These are phyloP conservation scores for Oenanthe melanoleuca DNA, from an alignment of 2,113 vertebrate genomes.

Conservation along the genomic window DNA sequence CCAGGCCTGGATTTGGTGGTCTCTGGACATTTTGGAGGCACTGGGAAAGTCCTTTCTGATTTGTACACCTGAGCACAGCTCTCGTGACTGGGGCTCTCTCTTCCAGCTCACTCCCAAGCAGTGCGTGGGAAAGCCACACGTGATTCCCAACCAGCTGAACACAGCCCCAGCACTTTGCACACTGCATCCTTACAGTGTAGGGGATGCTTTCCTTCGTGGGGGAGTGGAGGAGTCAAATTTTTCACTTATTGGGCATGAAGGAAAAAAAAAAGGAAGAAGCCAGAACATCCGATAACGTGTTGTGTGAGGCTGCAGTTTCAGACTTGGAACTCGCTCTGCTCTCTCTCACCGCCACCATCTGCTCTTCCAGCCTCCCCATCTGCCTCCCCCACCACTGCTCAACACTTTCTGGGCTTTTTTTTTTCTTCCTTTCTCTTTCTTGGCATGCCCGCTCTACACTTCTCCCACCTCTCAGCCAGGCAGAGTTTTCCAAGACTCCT, in stretches of 20 bases:
- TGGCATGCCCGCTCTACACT: rapidly evolving
- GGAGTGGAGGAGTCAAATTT: background rate
- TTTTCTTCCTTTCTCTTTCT: too few relatives aligned
- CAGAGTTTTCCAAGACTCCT: background rate
- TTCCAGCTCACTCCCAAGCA: background rate
- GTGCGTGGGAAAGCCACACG: rapidly evolving
- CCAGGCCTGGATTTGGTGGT: background rate
- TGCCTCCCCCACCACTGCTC: slow-evolving; percentile 5
- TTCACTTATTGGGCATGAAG: background rate
- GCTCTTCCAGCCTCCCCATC: slow-evolving; percentile 44
- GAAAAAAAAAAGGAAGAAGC: background rate
- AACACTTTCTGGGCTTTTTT: background rate
- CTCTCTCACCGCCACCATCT: slow-evolving; percentile 22
- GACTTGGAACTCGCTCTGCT: background rate
- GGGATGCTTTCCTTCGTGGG: background rate
- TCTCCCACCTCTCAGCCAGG: background rate
- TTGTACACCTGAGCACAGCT: background rate
- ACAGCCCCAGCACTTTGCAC: background rate
- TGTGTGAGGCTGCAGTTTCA: background rate
- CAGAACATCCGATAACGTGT: background rate
- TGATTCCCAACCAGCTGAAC: background rate
- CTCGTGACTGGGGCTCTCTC: rapidly evolving
- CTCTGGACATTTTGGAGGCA: background rate
- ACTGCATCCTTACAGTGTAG: rapidly evolving
- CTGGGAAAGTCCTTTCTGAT: background rate